Conservation (phyloP, 2,888 invertebrate genomes). For the Sphecodes monilicornis region DNA sequence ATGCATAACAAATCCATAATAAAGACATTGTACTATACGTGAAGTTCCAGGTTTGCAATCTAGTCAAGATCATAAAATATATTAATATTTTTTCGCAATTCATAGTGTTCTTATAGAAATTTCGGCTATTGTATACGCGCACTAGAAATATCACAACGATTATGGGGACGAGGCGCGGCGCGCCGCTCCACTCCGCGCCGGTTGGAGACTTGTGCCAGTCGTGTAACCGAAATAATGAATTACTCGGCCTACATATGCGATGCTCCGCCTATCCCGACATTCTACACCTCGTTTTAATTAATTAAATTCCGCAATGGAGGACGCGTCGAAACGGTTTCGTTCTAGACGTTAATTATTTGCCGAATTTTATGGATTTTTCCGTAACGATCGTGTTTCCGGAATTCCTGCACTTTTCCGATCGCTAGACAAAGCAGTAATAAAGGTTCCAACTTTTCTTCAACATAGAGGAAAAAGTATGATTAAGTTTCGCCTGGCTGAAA, state of each 20-base stretch:
- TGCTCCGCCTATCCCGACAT: neutral
- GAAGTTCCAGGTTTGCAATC: neutral
- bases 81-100: neutral
- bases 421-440: neutral
- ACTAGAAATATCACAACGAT: conserved; percentile 44
- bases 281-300: conserved; percentile 9
- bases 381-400: neutral
- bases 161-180: neutral
- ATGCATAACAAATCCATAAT: neutral
- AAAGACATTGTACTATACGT: neutral
- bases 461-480: neutral
- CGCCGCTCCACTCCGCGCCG: too few relatives aligned
- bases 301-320: conserved; percentile 12
- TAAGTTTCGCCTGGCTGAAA: neutral
- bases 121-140: neutral
- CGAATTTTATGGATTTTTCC: neutral
- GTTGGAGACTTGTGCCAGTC: neutral
- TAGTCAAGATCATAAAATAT: neutral
- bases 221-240: conserved; percentile 51
- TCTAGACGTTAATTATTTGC: neutral
- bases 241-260: conserved; percentile 47
- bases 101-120: neutral
- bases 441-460: neutral
- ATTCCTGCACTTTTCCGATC: neutral
- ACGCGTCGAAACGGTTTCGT: neutral